Conservation (phyloP, 2,797 vertebrate genomes). For the Thaleichthys pacificus region DNA sequence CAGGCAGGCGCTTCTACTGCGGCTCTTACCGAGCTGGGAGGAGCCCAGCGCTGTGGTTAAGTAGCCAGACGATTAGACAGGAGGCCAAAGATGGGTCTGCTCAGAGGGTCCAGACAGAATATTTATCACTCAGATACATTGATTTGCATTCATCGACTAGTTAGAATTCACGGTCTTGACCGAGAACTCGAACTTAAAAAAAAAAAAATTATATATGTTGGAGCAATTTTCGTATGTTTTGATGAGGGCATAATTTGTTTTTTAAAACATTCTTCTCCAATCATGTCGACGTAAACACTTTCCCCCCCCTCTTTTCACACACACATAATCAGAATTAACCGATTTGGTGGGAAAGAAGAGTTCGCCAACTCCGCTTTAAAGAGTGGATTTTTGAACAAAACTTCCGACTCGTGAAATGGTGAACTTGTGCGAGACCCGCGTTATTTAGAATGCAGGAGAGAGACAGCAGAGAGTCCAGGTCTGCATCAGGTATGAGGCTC, state of each 20-base stretch:
- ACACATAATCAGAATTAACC: neutral
- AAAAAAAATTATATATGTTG: no score
- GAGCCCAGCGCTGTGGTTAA: slow-evolving; percentile 14
- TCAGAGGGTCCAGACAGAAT: neutral
- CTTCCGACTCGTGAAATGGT: neutral
- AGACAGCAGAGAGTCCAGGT: slow-evolving; percentile 5
- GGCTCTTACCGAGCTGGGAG: slow-evolving; percentile 23
- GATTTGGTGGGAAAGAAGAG: neutral
- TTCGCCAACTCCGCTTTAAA: neutral
- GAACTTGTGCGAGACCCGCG: neutral
- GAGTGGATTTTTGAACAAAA: neutral
- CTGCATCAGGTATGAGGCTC: neutral
- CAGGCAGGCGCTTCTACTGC: slow-evolving; percentile 22
- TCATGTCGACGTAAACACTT: neutral
- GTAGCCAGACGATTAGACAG: slow-evolving; percentile 8
- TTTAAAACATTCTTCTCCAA: neutral
- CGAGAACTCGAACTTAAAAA: neutral
- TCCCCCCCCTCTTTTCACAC: neutral
- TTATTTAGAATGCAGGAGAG: slow-evolving; percentile 20
- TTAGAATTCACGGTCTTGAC: neutral
- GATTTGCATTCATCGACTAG: neutral
- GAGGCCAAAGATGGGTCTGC: neutral
- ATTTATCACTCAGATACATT: neutral
- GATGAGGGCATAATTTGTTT: slow-evolving; percentile 5
- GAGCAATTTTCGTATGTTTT: slow-evolving; percentile 6